Conservation (phyloP, 2,888 invertebrate genomes). For the Melangyna quadrimaculata region DNA sequence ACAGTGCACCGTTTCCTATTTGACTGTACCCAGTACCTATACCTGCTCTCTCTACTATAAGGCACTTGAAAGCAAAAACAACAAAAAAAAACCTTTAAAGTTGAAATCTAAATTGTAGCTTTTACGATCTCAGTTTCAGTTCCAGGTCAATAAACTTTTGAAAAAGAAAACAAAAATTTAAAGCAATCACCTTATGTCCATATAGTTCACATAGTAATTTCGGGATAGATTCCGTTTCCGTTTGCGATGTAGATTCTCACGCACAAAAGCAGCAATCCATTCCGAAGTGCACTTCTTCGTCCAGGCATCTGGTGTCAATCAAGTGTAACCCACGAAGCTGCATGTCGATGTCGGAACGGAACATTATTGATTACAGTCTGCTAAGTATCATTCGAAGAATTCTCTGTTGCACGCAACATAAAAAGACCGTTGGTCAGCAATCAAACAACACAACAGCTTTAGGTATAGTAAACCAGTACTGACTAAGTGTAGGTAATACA, state of each 20-base stretch:
- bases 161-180: not conserved
- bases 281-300: constrained; percentile 25
- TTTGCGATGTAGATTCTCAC: constrained; percentile 43
- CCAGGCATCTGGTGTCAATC: constrained; percentile 71
- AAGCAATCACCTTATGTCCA: constrained; percentile 22
- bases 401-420: constrained; percentile 57
- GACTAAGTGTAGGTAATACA: no score
- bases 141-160: constrained; percentile 33
- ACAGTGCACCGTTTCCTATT: constrained; percentile 14
- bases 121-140: not conserved
- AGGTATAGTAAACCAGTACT: no score
- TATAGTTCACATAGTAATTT: constrained; percentile 25
- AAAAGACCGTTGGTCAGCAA: constrained; percentile 63
- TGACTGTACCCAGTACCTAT: not conserved
- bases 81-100: not conserved
- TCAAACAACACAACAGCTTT: no score
- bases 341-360: no score
- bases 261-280: constrained; percentile 36
- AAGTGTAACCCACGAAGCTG: constrained; percentile 72
- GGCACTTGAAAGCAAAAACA: not conserved
- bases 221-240: not conserved
- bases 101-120: constrained; percentile 14
- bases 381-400: constrained; percentile 49
- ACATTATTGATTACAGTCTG: constrained; percentile 64
- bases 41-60: not conserved